Percentiles rank a stretch among this genome's conserved stretches.
These are phyloP conservation scores for Blomia tropicalis DNA, from an alignment of 2,888 invertebrate species.

Conservation along the genomic window DNA sequence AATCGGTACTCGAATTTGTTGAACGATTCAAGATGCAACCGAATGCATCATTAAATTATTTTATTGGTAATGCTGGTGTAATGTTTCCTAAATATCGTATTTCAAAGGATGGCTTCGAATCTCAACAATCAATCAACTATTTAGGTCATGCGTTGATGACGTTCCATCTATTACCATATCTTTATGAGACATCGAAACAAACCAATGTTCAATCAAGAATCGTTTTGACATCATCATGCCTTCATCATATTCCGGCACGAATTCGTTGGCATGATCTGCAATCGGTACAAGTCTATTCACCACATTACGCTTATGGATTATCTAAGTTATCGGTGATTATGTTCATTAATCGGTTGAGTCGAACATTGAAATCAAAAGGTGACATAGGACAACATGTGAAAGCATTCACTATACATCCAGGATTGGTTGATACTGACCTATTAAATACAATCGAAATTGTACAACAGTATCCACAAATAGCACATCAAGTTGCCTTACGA, in stretches of 20 bases:
- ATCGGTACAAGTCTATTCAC: slow-evolving; percentile 39
- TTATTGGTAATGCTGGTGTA: slow-evolving; percentile 74
- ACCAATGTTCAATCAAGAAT: slow-evolving; percentile 50
- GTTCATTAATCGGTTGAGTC: slow-evolving; percentile 47
- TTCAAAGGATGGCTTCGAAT: slow-evolving; percentile 67
- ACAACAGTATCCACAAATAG: slow-evolving; percentile 8
- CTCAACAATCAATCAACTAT: slow-evolving; percentile 71
- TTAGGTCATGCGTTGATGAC: slow-evolving; percentile 68
- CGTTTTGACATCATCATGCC: slow-evolving; percentile 71
- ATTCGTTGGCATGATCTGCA: slow-evolving; percentile 56
- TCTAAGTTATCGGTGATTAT: slow-evolving; percentile 64
- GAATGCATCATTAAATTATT: slow-evolving; percentile 50
- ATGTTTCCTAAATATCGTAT: slow-evolving; percentile 66
- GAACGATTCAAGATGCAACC: slow-evolving; percentile 46
- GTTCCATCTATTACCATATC: slow-evolving; percentile 56
- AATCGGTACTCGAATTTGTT: slow-evolving; percentile 60
- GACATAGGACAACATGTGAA: slow-evolving; percentile 39
- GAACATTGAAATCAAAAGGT: slow-evolving; percentile 42
- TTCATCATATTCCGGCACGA: slow-evolving; percentile 52
- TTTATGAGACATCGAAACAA: slow-evolving; percentile 46
- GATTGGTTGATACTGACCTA: slow-evolving; percentile 65
- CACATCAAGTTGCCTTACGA: background rate
- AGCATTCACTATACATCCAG: slow-evolving; percentile 64
- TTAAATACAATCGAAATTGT: slow-evolving; percentile 39
- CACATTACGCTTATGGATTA: slow-evolving; percentile 51